A percentile compares a stretch with the other conserved stretches of the same genome.
Conservation (phyloP, 2,113 vertebrate species). For the Rhegmatorhina hoffmannsi region DNA sequence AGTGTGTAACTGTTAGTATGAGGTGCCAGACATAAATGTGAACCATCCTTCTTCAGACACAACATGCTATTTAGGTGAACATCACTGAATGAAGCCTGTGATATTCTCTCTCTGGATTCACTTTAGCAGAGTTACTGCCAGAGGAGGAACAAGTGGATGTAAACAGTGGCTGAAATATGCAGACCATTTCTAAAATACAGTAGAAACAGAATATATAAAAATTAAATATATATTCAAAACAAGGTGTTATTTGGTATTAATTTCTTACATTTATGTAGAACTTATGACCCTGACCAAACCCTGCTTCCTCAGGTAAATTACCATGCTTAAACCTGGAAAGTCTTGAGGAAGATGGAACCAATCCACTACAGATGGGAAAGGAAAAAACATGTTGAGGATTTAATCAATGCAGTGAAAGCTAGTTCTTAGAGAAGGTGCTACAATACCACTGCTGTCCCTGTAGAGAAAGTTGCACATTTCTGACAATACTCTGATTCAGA, state of each 20-base stretch:
- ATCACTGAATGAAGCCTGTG: background rate
- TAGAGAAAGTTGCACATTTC: background rate
- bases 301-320: background rate
- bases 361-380: background rate
- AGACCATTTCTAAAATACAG: background rate
- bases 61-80: background rate
- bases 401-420: background rate
- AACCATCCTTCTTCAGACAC: background rate
- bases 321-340: background rate
- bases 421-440: background rate
- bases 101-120: background rate
- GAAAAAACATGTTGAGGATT: accelerated
- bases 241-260: background rate
- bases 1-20: background rate
- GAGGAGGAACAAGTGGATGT: background rate
- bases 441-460: background rate
- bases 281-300: background rate
- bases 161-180: background rate
- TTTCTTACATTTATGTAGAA: background rate
- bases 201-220: background rate
- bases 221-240: background rate
- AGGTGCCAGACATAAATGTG: background rate
- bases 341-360: background rate
- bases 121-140: background rate
- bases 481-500: background rate